Evolutionary conservation across 1,140 invertebrate genomes (phyloP).

Genomic region (Amyelois transitella): DNA sequence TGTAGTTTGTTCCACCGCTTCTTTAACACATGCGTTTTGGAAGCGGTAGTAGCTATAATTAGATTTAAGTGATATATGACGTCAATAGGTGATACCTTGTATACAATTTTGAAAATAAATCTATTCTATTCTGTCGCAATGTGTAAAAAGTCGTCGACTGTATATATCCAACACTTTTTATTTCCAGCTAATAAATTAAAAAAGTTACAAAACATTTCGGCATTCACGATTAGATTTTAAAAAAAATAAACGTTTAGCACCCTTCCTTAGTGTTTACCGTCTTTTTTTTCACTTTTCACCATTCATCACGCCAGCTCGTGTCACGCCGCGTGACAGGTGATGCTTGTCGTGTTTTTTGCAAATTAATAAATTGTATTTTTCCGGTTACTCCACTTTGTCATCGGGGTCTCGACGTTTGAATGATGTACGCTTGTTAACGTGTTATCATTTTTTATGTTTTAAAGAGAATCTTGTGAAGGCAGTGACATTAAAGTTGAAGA

Average conservation of each 20-base stretch:
- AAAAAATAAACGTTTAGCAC: conserved; percentile 36
- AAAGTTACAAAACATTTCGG: background rate
- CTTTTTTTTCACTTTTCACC: conserved; percentile 60
- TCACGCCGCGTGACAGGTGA: conserved; percentile 47
- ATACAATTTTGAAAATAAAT: too few species aligned
- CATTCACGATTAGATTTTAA: conserved; percentile 36
- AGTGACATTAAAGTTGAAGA: too few species aligned
- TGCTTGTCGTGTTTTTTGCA: conserved; percentile 36
- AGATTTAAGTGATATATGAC: too few species aligned
- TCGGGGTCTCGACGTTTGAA: background rate
- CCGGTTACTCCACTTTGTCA: conserved; percentile 27
- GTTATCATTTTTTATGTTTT: background rate
- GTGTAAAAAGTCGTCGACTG: background rate
- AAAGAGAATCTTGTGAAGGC: too few species aligned
- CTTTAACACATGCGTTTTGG: too few species aligned
- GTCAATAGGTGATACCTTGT: too few species aligned
- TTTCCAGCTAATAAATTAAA: background rate
- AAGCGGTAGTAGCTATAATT: too few species aligned
- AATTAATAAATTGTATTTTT: conserved; percentile 45
- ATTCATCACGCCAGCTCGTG: conserved; percentile 55
- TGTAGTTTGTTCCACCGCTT: too few species aligned
- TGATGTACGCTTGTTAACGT: background rate
- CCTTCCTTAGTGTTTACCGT: conserved; percentile 36
- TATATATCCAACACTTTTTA: background rate
- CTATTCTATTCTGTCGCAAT: too few species aligned